Evolutionary conservation across 2,113 vertebrate species (phyloP), one percentile per base, ranked within the genome.

Genomic region (Neofelis nebulosa): DNA sequence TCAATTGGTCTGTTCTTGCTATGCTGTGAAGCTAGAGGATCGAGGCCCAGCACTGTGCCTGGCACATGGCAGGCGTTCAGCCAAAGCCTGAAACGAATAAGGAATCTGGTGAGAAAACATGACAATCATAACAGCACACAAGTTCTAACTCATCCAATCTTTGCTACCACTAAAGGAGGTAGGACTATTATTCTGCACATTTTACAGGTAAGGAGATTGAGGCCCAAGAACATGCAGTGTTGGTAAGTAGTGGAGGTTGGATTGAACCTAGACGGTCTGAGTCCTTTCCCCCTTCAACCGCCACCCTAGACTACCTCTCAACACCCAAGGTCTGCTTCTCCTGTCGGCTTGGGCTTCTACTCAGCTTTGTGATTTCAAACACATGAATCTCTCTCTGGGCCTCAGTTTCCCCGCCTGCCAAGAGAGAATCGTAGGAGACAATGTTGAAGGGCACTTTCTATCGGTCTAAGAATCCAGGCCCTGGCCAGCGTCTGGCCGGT

Each of bases 191-290:
- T 31, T 38, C 23, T 52, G 45, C 66, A n/a, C 50, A 89, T 69
- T 96, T 91, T 71, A 93, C 9, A 93, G 61, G 38, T 25, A 69
- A 41, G 21, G 63, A 82, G 89, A 91, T 1, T 66, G 87, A 97
- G 86, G 21, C 38, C 45, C 7, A 2, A 68, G 50, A 41, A 57
- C 29, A 76, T 5, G 7, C 50, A n/a, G 19, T 85, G 15, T 2
- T 8, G 50, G 21, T 61, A 23, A 78, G 36, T 8, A 33, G 3
- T 33, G 4, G 61, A 93, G 65, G 55, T 31, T 83, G 14, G 63
- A 82, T 81, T 16, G 48, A 89, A 84, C 50, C 41, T 16, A 81
- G 57, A 45, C 4, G 33, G 23, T 38, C 15, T 52, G 78, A 68
- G 50, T 83, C 69, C 74, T 96, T 31, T 23, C 36, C 25, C 13